Base-by-base conservation (phyloP, 1,140 invertebrate species). In the Globodera rostochiensis region DNA sequence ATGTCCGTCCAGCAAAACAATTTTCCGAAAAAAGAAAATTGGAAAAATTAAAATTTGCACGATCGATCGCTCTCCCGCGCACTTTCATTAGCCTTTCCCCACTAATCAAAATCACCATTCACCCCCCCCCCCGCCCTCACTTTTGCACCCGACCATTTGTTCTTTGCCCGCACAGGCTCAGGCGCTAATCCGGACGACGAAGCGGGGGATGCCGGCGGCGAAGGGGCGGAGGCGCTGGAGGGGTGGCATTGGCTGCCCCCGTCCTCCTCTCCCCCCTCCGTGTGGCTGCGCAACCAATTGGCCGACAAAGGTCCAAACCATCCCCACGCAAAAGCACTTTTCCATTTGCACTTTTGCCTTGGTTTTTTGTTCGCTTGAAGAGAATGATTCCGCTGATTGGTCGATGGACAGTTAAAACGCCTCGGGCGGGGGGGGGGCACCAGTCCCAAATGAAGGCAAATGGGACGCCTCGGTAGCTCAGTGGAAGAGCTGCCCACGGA, bases 271-370 rank as follows among this genome's bases (percentile, higher is more conserved):
- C 50, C 77, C 21, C 50, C 64, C 6, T 78, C 77, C 50, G 50
- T 78, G 5, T 78, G 77, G 77, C 50, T 78, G 49, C 77, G 64
- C 19, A 77, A 46, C 49, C 77, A 78, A 69, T 47, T 45, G 69
- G 46, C 36, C 69, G 69, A 71, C 9, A 71, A 36, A 71, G 69
- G 69, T 71, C 25, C 67, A 8, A 36, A 3, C 36, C 36, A 36
- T 36, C 36, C 36, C 36, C 36, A 36, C 7, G 50, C 50, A 53
- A 7, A 53, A 7, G 50, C 67, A 69, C 67, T 69, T 21, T 5
- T 21, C 9, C 50, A 53, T 9, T 53, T 69, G 46, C 77, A 78
- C 66, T 21, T 74, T 74, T 8, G 8, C 57, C 50, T 8, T 64
- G 66, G 47, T 36, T 36, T 36, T 36, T 36, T 36, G 36, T 36